A percentile compares a stretch with the other conserved stretches of the same genome.
These are phyloP conservation scores for Pelvicachromis taeniatus DNA, from an alignment of 2,113 vertebrate species.

Conservation along the genomic window DNA sequence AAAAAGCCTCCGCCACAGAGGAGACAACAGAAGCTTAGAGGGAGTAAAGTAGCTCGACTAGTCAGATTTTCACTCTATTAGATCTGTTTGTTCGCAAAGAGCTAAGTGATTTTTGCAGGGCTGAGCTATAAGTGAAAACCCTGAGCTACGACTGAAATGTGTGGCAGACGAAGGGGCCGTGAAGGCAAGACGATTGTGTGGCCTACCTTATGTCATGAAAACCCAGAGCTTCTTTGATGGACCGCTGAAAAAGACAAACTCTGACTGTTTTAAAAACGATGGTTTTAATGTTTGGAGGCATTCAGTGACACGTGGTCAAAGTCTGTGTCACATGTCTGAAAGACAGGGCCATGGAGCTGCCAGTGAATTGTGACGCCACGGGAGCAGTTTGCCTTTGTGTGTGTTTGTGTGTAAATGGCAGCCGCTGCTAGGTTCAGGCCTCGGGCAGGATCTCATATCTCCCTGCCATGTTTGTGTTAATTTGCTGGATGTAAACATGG, in stretches of 20 bases:
- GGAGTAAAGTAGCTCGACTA: conserved; percentile 51
- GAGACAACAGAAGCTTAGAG: conserved; percentile 54
- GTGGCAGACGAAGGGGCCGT: background rate
- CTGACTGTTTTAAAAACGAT: background rate
- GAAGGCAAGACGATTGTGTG: background rate
- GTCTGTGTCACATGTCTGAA: background rate
- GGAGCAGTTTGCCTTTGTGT: background rate
- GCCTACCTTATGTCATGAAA: background rate
- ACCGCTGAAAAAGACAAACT: background rate
- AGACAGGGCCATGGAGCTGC: background rate
- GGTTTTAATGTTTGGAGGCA: background rate
- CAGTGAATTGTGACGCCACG: background rate
- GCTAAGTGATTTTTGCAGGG: conserved; percentile 37
- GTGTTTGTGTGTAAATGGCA: conserved; percentile 4
- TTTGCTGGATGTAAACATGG: conserved; percentile 60
- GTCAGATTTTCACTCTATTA: conserved; percentile 46
- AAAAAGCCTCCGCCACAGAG: conserved; percentile 52
- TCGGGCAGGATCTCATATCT: conserved; percentile 32
- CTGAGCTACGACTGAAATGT: background rate
- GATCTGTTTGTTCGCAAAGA: conserved; percentile 42
- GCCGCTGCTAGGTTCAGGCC: conserved; percentile 35
- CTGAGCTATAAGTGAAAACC: conserved; percentile 17
- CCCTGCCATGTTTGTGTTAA: conserved; percentile 56
- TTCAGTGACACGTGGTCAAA: background rate
- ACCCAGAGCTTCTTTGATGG: background rate